These are phyloP conservation scores for Microcebus ravelobensis DNA, from an alignment of 2,113 vertebrate species.

Conservation along the genomic window DNA sequence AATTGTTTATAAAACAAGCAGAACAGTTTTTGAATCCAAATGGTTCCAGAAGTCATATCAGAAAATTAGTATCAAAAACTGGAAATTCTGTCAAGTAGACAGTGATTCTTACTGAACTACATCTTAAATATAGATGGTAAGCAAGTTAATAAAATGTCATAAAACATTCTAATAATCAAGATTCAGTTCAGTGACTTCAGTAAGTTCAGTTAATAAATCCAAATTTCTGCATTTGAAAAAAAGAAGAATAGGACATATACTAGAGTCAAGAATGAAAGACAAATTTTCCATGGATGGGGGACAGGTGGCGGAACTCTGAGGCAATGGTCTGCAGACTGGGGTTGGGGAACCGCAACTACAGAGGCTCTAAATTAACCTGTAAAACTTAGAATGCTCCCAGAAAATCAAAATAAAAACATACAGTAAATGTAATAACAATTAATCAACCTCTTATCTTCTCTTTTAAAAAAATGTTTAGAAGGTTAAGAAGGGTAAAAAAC, in stretches of 20 bases:
- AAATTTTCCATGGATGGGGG: too few species aligned
- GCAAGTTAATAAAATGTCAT: neutral
- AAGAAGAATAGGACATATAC: neutral
- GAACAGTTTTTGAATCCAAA: neutral
- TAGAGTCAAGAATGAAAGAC: neutral
- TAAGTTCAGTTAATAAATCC: neutral
- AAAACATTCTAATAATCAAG: neutral
- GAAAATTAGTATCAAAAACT: constrained; percentile 7
- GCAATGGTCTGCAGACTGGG: too few species aligned
- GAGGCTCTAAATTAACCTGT: neutral
- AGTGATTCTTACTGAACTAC: neutral
- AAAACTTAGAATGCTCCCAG: neutral
- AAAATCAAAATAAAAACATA: neutral
- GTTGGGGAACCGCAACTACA: too few species aligned
- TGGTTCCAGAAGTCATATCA: neutral
- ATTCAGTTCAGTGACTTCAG: neutral
- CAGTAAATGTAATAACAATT: neutral
- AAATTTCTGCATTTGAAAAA: neutral
- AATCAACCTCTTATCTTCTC: neutral
- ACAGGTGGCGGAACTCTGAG: too few species aligned
- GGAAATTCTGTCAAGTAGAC: neutral
- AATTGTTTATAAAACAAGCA: neutral
- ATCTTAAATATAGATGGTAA: neutral
- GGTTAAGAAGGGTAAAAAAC: neutral
- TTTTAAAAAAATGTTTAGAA: neutral